phyloP scores from a whole-genome alignment of 2,113 vertebrate species.

The Cisticola juncidis region DNA sequence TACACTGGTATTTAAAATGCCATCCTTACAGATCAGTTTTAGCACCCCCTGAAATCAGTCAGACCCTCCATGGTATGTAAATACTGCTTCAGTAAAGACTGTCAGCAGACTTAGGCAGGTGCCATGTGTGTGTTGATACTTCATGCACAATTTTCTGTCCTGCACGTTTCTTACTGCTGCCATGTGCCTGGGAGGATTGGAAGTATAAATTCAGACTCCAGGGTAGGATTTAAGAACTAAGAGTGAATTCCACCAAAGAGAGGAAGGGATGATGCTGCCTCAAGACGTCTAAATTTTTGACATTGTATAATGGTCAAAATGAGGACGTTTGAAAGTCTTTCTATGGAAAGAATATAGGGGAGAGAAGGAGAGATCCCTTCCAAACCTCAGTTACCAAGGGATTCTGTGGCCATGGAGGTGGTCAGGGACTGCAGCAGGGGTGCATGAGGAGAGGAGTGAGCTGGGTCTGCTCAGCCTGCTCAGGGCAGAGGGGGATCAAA shows the following conservation, averaged over 20 bases:
- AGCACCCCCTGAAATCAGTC: background rate
- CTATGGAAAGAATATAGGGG: fast-evolving
- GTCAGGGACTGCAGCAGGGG: background rate
- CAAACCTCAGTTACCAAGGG: fast-evolving
- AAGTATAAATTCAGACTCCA: background rate
- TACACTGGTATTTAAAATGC: background rate
- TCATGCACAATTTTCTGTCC: background rate
- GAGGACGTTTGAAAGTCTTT: fast-evolving
- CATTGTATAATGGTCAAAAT: background rate
- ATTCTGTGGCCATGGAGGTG: background rate
- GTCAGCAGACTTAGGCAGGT: background rate
- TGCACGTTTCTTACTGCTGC: background rate
- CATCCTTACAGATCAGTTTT: background rate
- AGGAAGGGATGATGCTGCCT: background rate
- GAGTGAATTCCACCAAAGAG: background rate
- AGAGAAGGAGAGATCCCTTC: background rate
- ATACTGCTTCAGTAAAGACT: background rate
- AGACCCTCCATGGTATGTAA: background rate
- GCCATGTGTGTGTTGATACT: background rate
- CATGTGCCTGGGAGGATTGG: background rate
- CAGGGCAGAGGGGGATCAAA: fast-evolving
- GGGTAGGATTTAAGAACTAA: background rate
- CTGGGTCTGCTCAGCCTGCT: background rate
- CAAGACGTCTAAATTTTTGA: background rate
- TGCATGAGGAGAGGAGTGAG: background rate